Base-by-base conservation (phyloP, 1,140 invertebrate genomes). In the Drosophila arawakana region DNA sequence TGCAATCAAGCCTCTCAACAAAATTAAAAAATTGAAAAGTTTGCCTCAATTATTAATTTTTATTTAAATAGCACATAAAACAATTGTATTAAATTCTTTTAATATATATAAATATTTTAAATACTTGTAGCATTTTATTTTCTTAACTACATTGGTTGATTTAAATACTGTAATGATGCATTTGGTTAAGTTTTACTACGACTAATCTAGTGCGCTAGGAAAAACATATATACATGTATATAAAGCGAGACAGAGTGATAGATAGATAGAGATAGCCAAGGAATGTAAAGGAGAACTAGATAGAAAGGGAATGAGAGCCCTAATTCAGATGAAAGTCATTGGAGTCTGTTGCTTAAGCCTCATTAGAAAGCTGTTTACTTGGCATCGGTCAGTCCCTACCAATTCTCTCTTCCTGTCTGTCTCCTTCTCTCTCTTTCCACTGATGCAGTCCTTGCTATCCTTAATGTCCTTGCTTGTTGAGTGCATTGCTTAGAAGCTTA, bases 401-500 rank as follows among this genome's bases (percentile, higher is more conserved):
- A 25, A 11, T 10, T 2, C 21, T 30, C 2, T 30, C 25, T 30
- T 6, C 6, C 25, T 30, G 4, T 30, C 25, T 30, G 47, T 25
- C 47, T 49, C 21, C 18, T 2, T 4, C 7, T 21, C 4, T 9
- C 30, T 1, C 21, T 30, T 8, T 0, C 13, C 1, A 5, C 25
- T 41, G 11, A 13, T 35, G 34, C 6, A 37, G 50, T 54, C 34
- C 30, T 54, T 54, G 30, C 9, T 6, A 11, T 18, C 10, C 57
- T 35, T 44, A 10, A 10, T 37, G 41, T 49, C 8, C 3, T 52
- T 49, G 61, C 46, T 30, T 7, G 50, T 37, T 18, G n/a, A 58
- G 61, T 50, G 65, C 65, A 46, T 46, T 60, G 66, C 65, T 63
- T 44, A 66, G 65, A 49, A 50, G 76, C 67, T 85, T 76, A 78